Conservation (phyloP, 2,797 vertebrate species). For the Erethizon dorsatum region DNA sequence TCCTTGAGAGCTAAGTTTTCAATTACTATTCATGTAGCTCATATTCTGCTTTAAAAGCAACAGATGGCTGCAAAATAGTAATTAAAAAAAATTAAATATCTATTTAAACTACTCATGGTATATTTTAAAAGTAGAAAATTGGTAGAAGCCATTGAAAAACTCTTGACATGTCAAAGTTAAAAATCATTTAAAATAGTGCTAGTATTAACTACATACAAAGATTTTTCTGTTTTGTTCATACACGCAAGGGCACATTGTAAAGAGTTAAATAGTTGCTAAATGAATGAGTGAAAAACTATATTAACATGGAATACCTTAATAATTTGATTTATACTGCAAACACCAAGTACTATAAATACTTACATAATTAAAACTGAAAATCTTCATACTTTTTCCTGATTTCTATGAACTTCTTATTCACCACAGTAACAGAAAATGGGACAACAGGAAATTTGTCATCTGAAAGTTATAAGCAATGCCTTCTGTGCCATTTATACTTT, state of each 20-base stretch:
- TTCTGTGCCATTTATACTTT: not conserved
- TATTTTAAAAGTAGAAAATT: constrained; percentile 20
- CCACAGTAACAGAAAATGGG: not conserved
- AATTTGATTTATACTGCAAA: constrained; percentile 49
- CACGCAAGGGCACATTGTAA: not conserved
- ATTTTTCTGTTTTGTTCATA: not conserved
- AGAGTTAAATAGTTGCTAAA: constrained; percentile 14
- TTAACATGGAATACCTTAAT: constrained; percentile 1
- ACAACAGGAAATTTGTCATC: not conserved
- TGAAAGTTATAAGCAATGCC: not conserved
- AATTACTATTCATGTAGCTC: not conserved
- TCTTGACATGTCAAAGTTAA: not conserved
- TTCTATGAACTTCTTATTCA: not conserved
- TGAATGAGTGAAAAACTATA: not conserved
- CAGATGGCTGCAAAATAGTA: constrained; percentile 4
- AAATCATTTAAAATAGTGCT: constrained; percentile 1
- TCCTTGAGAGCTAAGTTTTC: constrained; percentile 30
- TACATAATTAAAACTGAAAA: not conserved
- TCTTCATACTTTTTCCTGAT: not conserved
- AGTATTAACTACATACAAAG: not conserved
- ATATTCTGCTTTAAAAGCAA: constrained; percentile 47
- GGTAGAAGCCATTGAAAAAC: constrained; percentile 32
- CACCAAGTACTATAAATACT: not conserved
- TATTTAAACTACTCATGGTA: not conserved
- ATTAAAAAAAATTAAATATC: not conserved